Percentiles rank a stretch among this genome's conserved stretches.
These are phyloP conservation scores for Onychomys torridus DNA, from an alignment of 2,797 vertebrate genomes.

Conservation along the genomic window DNA sequence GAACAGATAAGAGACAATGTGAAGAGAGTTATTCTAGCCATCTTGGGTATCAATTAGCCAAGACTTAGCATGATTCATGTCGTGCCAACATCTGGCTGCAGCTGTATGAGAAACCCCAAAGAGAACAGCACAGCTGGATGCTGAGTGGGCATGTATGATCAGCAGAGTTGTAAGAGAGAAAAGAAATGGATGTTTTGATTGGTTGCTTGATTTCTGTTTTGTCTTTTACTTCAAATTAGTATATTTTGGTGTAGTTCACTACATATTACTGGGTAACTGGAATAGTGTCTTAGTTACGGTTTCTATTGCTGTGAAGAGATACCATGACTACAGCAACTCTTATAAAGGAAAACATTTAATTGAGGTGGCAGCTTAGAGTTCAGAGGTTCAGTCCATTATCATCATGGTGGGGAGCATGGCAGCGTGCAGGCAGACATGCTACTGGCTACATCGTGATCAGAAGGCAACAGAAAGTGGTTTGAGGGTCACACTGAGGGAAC, in stretches of 20 bases:
- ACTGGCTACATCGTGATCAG: too few species aligned
- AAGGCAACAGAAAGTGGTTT: neutral
- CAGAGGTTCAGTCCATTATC: neutral
- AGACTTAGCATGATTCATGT: neutral
- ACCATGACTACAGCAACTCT: neutral
- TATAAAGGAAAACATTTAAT: neutral
- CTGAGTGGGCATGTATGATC: neutral
- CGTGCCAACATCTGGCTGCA: neutral
- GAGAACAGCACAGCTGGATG: neutral
- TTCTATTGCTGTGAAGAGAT: neutral
- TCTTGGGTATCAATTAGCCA: neutral
- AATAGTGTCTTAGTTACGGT: neutral
- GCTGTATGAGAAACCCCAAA: neutral
- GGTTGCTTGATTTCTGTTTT: neutral
- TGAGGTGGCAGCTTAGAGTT: neutral
- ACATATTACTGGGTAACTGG: neutral
- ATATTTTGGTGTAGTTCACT: neutral
- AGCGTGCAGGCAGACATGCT: too few species aligned
- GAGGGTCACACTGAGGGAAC: neutral
- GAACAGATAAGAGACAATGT: neutral
- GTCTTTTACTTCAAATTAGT: neutral
- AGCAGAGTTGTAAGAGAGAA: neutral
- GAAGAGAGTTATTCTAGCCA: neutral
- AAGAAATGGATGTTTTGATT: neutral
- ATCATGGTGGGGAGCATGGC: neutral